A percentile compares a stretch with the other conserved stretches of the same genome.
Evolutionary conservation across 2,888 invertebrate genomes (phyloP).

Genomic region (Panorpa germanica): DNA sequence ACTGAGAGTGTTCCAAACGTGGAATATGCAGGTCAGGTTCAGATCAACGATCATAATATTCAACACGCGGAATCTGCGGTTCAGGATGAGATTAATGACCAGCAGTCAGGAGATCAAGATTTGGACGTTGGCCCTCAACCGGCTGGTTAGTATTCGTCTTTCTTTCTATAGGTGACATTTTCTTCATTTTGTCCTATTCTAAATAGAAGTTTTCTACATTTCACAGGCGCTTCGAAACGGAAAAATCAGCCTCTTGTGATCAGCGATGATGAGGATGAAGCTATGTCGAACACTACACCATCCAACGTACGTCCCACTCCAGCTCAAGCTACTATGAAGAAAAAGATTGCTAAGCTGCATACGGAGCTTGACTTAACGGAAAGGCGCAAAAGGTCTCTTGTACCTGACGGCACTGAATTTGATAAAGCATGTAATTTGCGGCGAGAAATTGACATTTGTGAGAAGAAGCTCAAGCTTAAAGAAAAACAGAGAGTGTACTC

Average conservation of each 20-base stretch:
- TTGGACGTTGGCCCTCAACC: slow-evolving; percentile 3
- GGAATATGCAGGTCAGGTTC: slow-evolving; percentile 5
- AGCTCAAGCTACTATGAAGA: slow-evolving; percentile 12
- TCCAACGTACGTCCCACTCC: slow-evolving; percentile 12
- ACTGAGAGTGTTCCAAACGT: slow-evolving; percentile 8
- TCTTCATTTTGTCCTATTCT: slow-evolving; percentile 5
- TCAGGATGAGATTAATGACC: slow-evolving; percentile 8
- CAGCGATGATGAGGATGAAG: slow-evolving; percentile 10
- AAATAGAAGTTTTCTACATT: slow-evolving; percentile 9
- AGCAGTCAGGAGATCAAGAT: slow-evolving; percentile 8
- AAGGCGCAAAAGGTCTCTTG: slow-evolving; percentile 11
- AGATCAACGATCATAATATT: slow-evolving; percentile 4
- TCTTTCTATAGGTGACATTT: slow-evolving; percentile 3
- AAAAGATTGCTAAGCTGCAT: slow-evolving; percentile 12
- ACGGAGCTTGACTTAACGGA: slow-evolving; percentile 12
- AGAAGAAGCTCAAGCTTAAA: slow-evolving; percentile 13
- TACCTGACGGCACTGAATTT: slow-evolving; percentile 11
- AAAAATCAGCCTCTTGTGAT: slow-evolving; percentile 10
- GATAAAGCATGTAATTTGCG: slow-evolving; percentile 12
- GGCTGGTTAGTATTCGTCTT: slow-evolving; percentile 8
- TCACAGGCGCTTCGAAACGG: slow-evolving; percentile 7
- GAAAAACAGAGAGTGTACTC: slow-evolving; percentile 12
- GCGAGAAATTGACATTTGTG: slow-evolving; percentile 13
- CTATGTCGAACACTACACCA: slow-evolving; percentile 9
- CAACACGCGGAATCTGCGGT: slow-evolving; percentile 7